Evolutionary conservation across 2,113 vertebrate species (phyloP).

Genomic region (Drymodes brunneopygia): DNA sequence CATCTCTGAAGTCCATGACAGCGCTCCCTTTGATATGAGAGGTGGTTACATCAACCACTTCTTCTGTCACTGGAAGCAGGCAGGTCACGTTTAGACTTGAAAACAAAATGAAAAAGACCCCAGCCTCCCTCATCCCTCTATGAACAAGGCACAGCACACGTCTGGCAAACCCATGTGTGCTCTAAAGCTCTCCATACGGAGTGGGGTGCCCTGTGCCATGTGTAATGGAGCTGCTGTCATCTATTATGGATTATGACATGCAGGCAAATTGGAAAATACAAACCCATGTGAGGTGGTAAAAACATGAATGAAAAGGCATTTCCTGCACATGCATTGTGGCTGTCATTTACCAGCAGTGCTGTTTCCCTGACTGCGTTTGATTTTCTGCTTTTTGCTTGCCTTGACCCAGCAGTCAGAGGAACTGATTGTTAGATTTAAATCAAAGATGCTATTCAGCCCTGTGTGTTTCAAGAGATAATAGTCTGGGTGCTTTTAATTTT

Average conservation of each 20-base stretch:
- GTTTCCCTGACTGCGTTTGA: neutral
- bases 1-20: slow-evolving; percentile 35
- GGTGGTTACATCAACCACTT: slow-evolving; percentile 20
- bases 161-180: neutral
- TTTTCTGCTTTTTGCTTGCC: neutral
- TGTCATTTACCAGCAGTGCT: neutral
- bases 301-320: neutral
- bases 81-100: slow-evolving; percentile 20
- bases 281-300: neutral
- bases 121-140: neutral
- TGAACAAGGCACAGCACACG: neutral
- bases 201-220: neutral
- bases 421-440: neutral
- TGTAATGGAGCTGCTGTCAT: neutral
- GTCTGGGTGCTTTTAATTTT: neutral
- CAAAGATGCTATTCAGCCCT: neutral
- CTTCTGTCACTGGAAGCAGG: neutral
- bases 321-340: neutral
- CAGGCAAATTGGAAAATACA: slow-evolving; percentile 6
- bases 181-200: neutral
- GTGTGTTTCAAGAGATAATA: neutral
- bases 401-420: neutral
- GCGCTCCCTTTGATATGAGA: slow-evolving; percentile 3
- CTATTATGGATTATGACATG: neutral
- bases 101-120: neutral